Conservation (phyloP, 2,888 invertebrate genomes). For the Platycheirus albimanus region DNA sequence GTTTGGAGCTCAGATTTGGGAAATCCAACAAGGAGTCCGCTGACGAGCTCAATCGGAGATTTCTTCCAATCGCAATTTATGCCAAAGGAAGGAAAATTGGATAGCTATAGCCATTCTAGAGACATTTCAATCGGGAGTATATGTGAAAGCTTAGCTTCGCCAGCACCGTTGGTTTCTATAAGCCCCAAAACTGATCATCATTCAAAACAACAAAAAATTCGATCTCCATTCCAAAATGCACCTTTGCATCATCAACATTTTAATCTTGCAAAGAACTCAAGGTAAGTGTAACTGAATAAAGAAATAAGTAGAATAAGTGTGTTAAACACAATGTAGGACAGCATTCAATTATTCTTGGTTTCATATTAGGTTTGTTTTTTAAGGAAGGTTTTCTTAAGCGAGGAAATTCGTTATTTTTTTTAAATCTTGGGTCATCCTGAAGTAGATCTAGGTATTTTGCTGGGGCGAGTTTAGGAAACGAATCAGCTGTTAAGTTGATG, state of each 20-base stretch:
- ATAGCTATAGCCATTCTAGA: conserved; percentile 37
- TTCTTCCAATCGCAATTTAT: conserved; percentile 50
- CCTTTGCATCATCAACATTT: conserved; percentile 47
- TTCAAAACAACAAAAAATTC: conserved; percentile 75
- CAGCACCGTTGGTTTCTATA: conserved; percentile 78
- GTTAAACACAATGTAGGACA: too few species aligned
- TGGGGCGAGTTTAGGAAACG: too few species aligned
- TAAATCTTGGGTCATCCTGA: too few species aligned
- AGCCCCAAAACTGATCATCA: conserved; percentile 80
- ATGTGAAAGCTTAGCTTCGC: conserved; percentile 76
- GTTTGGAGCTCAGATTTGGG: conserved; percentile 37
- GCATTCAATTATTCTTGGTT: too few species aligned
- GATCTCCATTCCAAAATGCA: conserved; percentile 81
- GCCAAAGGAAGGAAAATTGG: conserved; percentile 43
- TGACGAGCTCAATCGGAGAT: conserved; percentile 40
- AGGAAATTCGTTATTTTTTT: too few species aligned
- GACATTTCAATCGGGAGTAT: conserved; percentile 31
- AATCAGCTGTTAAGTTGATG: too few species aligned
- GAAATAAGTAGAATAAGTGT: too few species aligned
- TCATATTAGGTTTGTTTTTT: too few species aligned
- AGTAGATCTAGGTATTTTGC: too few species aligned
- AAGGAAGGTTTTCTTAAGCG: too few species aligned
- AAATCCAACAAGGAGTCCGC: conserved; percentile 48
- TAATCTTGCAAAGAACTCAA: conserved; percentile 43
- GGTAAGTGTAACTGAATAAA: conserved; percentile 38